Percentiles rank a stretch among this genome's conserved stretches.
These are phyloP conservation scores for Rhamnusium bicolor DNA, from an alignment of 2,888 invertebrate species.

Conservation along the genomic window DNA sequence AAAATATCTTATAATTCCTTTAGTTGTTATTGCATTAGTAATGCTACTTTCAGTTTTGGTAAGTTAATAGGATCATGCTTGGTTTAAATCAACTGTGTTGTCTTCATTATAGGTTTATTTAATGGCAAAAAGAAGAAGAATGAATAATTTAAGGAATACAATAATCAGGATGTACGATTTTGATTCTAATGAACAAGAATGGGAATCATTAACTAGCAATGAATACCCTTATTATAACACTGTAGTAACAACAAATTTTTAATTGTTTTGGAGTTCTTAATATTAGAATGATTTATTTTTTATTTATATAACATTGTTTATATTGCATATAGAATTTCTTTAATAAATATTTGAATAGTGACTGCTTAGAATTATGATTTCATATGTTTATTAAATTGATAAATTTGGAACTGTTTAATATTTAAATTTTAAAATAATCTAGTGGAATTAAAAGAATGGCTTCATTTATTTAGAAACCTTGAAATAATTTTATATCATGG, in stretches of 20 bases:
- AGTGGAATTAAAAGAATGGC: no score
- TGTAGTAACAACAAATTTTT: conserved; percentile 37
- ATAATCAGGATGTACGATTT: conserved; percentile 81
- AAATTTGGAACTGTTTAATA: no score
- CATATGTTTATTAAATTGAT: no score
- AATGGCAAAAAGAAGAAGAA: conserved; percentile 72
- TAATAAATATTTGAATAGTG: no score
- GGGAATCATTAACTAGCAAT: conserved; percentile 74
- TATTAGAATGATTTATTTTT: background rate
- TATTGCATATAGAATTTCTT: no score
- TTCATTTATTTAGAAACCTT: no score
- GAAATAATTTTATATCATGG: no score
- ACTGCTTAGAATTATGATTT: no score
- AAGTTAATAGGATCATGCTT: conserved; percentile 41
- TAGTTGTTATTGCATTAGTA: conserved; percentile 67
- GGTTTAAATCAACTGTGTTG: conserved; percentile 30
- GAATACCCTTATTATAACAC: conserved; percentile 64
- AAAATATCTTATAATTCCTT: conserved; percentile 67
- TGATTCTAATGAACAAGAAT: conserved; percentile 80
- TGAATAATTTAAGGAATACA: conserved; percentile 76
- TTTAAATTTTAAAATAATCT: no score
- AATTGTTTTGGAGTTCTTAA: background rate
- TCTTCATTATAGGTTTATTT: conserved; percentile 70
- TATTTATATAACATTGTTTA: background rate
- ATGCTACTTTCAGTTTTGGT: conserved; percentile 68